A percentile compares a stretch with the other conserved stretches of the same genome.
Evolutionary conservation across 2,113 vertebrate species (phyloP).

Genomic region (Zosterops borbonicus): DNA sequence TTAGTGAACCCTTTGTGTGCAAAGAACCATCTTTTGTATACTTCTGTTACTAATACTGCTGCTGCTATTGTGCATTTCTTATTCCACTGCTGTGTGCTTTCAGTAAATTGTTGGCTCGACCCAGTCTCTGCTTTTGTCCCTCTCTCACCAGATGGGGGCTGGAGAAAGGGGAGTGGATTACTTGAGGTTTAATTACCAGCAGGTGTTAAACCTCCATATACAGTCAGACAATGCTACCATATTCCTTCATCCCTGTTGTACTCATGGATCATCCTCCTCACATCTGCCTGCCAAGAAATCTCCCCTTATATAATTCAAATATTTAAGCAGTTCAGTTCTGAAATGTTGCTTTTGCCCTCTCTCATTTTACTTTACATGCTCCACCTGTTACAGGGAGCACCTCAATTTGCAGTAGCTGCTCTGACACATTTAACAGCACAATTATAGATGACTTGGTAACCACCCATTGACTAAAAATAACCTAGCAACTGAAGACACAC

Average conservation of each 20-base stretch:
- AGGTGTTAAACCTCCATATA: background rate
- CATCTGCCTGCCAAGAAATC: background rate
- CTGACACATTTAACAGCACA: constrained; percentile 63
- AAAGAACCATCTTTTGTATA: background rate
- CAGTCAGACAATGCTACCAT: background rate
- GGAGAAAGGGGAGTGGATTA: background rate
- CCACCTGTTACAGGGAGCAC: constrained; percentile 28
- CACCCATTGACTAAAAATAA: constrained; percentile 66
- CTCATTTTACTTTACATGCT: background rate
- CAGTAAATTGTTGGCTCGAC: background rate
- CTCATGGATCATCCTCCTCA: background rate
- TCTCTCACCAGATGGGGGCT: background rate
- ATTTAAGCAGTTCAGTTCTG: background rate
- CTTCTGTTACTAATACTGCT: background rate
- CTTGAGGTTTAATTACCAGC: background rate
- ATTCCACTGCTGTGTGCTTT: background rate
- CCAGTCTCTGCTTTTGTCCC: background rate
- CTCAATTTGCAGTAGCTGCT: constrained; percentile 35
- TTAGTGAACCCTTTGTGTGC: background rate
- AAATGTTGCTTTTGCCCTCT: background rate
- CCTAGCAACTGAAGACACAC: constrained; percentile 60
- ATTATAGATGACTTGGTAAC: constrained; percentile 63
- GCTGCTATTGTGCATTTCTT: background rate
- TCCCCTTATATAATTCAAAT: background rate
- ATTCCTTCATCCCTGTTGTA: background rate